Base-by-base conservation (phyloP, 2,113 vertebrate species). In the Melanerpes formicivorus region DNA sequence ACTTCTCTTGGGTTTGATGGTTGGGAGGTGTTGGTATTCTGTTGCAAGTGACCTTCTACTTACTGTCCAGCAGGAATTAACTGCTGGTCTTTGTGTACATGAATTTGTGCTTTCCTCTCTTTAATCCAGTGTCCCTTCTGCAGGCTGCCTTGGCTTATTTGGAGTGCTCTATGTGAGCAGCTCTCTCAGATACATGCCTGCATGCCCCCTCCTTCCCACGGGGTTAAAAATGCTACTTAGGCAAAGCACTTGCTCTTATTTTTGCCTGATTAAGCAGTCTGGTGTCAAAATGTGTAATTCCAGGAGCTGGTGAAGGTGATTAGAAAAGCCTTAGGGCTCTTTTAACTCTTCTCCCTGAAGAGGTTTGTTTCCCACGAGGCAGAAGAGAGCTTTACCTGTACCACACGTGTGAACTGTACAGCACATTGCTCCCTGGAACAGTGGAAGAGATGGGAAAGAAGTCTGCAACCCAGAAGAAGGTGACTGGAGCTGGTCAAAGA, bases 341-440 rank as follows among this genome's bases (percentile, higher is more conserved):
- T 11, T 18, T 66, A 55, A 11, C 62, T 60, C 22, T 73, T 6
- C n/a, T 12, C 9, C 4, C 18, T 40, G 8, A 17, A 48, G 22
- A 29, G 22, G 14, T 46, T 0, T 1, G 3, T 52, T 42, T 64
- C 29, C 32, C 11, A 12, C 15, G 25, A 44, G 30, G 5, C 2
- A 18, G 7, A n/a, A 27, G 29, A 48, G 29, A 40, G 23, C 64
- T 52, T 37, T 37, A 44, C 30, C 34, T 66, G 59, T 46, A 5
- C 60, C 42, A 3, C 29, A 11, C 10, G 1, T 32, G 8, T 67
- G 37, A 37, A 6, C 55, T 63, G 11, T 4, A 18, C n/a, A 69
- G 55, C 55, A 23, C 18, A 27, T 44, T 60, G 52, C 44, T 75
- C 37, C 54, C 63, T 55, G 86, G 29, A 34, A 55, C 48, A 48